Evolutionary conservation across 2,797 vertebrate genomes (phyloP).

Genomic region (Syndactyla subalaris): DNA sequence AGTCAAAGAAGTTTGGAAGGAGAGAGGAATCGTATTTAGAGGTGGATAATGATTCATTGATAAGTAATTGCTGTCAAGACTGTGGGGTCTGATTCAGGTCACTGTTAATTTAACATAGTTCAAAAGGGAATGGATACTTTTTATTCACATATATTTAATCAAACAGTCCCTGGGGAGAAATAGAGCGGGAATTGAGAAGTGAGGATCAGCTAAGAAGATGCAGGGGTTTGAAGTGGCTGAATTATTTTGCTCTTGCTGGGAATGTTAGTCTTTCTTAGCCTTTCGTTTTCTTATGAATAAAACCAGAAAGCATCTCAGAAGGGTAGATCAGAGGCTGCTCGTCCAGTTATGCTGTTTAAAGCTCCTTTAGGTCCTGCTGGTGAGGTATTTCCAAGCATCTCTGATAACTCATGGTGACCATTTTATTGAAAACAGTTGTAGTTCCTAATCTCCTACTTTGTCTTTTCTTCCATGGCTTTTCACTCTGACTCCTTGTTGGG

Average conservation of each 20-base stretch:
- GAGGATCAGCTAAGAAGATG: background rate
- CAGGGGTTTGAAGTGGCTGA: background rate
- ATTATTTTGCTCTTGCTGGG: background rate
- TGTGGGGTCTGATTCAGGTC: constrained; percentile 24
- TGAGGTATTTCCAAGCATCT: background rate
- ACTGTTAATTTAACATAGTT: constrained; percentile 54
- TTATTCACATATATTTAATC: constrained; percentile 25
- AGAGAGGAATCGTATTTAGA: background rate
- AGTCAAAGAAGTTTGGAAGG: background rate
- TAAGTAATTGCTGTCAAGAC: constrained; percentile 33
- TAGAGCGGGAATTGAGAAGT: background rate
- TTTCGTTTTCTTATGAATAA: background rate
- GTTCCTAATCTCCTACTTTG: background rate
- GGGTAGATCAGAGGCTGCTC: background rate
- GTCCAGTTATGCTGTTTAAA: background rate
- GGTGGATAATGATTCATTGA: constrained; percentile 41
- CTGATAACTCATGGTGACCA: background rate
- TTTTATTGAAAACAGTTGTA: background rate
- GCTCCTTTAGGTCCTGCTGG: background rate
- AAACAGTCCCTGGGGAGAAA: constrained; percentile 31
- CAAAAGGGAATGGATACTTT: constrained; percentile 3
- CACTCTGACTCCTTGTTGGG: background rate
- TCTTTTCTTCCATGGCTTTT: background rate
- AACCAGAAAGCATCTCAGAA: background rate
- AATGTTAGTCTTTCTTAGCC: background rate